Percentiles rank a stretch among this genome's conserved stretches.
Conservation (phyloP, 2,113 vertebrate genomes). For the Gadus macrocephalus region DNA sequence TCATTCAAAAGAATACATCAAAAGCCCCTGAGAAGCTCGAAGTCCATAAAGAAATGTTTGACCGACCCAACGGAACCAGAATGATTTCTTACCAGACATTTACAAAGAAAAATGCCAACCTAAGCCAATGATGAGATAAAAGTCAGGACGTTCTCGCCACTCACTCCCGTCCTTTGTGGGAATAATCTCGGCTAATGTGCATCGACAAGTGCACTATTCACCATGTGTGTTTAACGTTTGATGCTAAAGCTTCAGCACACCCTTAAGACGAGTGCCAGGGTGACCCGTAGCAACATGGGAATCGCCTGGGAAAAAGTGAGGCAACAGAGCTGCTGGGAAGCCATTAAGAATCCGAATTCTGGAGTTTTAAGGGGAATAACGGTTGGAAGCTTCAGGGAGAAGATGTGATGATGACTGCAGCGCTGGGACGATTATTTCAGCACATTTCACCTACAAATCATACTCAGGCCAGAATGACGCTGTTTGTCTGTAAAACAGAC, state of each 20-base stretch:
- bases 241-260: slow-evolving; percentile 52
- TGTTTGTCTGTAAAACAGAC: neutral
- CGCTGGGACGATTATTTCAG: slow-evolving; percentile 44
- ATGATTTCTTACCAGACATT: too few relatives aligned
- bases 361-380: slow-evolving; percentile 20
- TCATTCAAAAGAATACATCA: slow-evolving; percentile 56
- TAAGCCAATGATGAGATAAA: slow-evolving; percentile 47
- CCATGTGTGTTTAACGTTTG: slow-evolving; percentile 61
- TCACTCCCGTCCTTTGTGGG: slow-evolving; percentile 38
- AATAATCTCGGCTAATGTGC: slow-evolving; percentile 48
- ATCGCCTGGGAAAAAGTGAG: slow-evolving; percentile 33
- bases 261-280: slow-evolving; percentile 38
- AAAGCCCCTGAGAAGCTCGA: slow-evolving; percentile 38
- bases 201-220: slow-evolving; percentile 55
- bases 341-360: slow-evolving; percentile 24
- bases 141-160: slow-evolving; percentile 41
- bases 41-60: slow-evolving; percentile 49
- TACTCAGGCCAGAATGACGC: slow-evolving; percentile 11
- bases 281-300: slow-evolving; percentile 42
- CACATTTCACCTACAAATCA: too few relatives aligned
- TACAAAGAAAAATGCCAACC: slow-evolving; percentile 33
- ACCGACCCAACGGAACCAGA: slow-evolving; percentile 41
- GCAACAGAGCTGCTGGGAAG: slow-evolving; percentile 28
- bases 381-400: slow-evolving; percentile 41
- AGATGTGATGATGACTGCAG: slow-evolving; percentile 41